phyloP scores from a whole-genome alignment of 2,888 invertebrate species.

The Rotaria macrura region DNA sequence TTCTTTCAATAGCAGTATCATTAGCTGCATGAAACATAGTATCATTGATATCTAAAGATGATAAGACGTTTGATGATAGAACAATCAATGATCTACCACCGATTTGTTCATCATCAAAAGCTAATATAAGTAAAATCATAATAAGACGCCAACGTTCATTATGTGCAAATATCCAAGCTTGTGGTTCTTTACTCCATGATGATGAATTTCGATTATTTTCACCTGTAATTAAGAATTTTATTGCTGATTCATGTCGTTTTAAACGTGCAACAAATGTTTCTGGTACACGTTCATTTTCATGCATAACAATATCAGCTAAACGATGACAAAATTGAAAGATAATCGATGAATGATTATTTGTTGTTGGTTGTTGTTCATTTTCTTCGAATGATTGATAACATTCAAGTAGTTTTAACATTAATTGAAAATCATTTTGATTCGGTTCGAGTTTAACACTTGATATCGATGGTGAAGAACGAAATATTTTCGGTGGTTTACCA shows the following conservation, averaged over 20 bases:
- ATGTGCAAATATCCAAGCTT: slow-evolving; percentile 16
- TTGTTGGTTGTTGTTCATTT: not conserved
- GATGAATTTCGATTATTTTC: not conserved
- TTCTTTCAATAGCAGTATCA: not conserved
- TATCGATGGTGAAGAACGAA: not conserved
- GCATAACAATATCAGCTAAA: not conserved
- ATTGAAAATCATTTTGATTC: not conserved
- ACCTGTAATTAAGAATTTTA: slow-evolving; percentile 12
- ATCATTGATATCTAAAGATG: not conserved
- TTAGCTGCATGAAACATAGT: not conserved
- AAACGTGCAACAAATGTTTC: not conserved
- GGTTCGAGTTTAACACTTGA: not conserved
- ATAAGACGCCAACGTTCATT: slow-evolving; percentile 6
- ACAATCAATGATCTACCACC: not conserved
- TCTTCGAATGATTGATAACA: slow-evolving; percentile 10
- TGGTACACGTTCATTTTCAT: not conserved
- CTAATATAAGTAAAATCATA: slow-evolving; percentile 16
- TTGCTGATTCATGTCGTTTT: slow-evolving; percentile 6
- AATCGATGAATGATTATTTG: not conserved
- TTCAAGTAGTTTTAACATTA: slow-evolving; percentile 16
- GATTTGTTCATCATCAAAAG: slow-evolving; percentile 6
- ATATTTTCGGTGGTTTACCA: slow-evolving; percentile 13
- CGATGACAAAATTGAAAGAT: slow-evolving; percentile 20
- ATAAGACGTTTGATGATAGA: not conserved
- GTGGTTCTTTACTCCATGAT: slow-evolving; percentile 14